Evolutionary conservation across 1,140 invertebrate species (phyloP).

Genomic region (Bombus confusus): DNA sequence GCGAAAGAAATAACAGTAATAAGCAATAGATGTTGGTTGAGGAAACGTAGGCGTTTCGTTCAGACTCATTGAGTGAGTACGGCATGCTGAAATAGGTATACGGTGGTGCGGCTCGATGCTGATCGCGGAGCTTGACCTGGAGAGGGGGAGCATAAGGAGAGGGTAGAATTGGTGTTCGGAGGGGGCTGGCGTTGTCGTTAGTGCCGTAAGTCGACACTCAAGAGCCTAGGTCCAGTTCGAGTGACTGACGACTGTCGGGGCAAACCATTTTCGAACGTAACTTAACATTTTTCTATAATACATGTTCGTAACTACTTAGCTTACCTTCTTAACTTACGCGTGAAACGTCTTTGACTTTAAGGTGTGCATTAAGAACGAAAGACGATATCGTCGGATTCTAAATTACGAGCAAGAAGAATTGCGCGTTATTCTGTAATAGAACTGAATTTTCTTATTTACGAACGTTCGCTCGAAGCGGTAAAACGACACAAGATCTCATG

Average conservation of each 20-base stretch:
- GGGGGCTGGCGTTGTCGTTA: conserved; percentile 57
- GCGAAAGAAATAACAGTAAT: background rate
- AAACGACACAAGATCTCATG: background rate
- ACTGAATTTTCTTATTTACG: background rate
- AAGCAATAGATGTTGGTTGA: background rate
- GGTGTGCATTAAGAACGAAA: background rate
- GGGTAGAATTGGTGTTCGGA: conserved; percentile 48
- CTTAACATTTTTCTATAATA: background rate
- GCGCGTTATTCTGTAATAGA: background rate
- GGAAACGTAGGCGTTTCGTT: conserved; percentile 22
- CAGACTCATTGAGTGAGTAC: conserved; percentile 46
- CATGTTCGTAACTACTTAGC: background rate
- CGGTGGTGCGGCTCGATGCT: conserved; percentile 63
- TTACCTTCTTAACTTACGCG: background rate
- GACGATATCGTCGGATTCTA: no score
- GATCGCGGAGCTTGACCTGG: conserved; percentile 65
- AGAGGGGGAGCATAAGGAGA: conserved; percentile 6
- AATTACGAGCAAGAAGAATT: background rate
- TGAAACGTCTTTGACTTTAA: background rate
- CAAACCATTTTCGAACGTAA: conserved; percentile 41
- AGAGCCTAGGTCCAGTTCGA: conserved; percentile 55
- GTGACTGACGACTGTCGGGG: conserved; percentile 41
- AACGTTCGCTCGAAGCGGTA: background rate
- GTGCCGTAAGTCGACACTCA: conserved; percentile 63
- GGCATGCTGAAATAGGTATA: conserved; percentile 45